Base-by-base conservation (phyloP, 2,113 vertebrate genomes). In the Danionella cerebrum region DNA sequence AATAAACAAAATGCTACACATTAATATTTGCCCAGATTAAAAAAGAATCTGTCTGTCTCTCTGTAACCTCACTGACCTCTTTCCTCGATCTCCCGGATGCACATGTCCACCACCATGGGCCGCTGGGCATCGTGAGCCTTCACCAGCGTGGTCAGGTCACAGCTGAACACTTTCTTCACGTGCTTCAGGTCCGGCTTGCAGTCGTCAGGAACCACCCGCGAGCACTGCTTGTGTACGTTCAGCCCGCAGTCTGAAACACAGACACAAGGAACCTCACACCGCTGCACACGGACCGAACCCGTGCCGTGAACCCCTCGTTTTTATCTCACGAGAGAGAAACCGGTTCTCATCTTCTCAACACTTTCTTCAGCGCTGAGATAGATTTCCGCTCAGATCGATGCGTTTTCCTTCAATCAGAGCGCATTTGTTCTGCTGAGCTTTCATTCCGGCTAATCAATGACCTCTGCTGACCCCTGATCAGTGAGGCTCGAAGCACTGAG, bases 51-150 rank as follows among this genome's bases (percentile, higher is more conserved):
- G n/a, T n/a, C n/a, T n/a, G n/a, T n/a, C n/a, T n/a, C n/a, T n/a
- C n/a, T n/a, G n/a, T n/a, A n/a, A n/a, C n/a, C n/a, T n/a, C n/a
- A 1, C 90, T 93, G 83, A 98, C 96, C 96, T 93, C 96, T 85
- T 2, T 91, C 89, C 71, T 99, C 96, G 18, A 99, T 93, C 73
- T 99, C 96, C 79, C 95, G 90, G 80, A 99, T 95, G 87, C 96
- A 99, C 96, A 99, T 99, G 82, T 98, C 95, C 12, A 99, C 96
- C 63, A 99, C 96, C 96, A 99, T 98, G 6, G 96, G 96, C 70
- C 96, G 74, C 71, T 96, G 98, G 1, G 92, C 85, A 82, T 94
- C 94, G 82, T 94, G 96, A 35, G 95, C 96, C 86, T 96, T 98
- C 68, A 99, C 96, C 41, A 99, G 90, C 0, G 96, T 99, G 2